Percentiles rank a stretch among this genome's conserved stretches.
Evolutionary conservation across 2,113 vertebrate species (phyloP).

Genomic region (Poeciliopsis turrubarensis): DNA sequence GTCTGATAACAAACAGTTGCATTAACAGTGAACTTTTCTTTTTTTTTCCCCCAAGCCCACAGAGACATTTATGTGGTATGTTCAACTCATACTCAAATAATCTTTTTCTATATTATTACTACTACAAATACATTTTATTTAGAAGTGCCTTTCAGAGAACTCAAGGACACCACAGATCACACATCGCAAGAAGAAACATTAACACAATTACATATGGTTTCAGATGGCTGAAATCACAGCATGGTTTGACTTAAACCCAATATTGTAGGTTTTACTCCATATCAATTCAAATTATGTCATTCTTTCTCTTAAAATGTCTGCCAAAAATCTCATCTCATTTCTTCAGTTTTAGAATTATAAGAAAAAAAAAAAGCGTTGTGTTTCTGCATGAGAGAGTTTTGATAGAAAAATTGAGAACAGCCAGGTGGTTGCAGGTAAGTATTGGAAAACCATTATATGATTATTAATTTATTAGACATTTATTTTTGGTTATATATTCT

Average conservation of each 20-base stretch:
- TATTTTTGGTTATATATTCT: not conserved
- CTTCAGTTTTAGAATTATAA: not conserved
- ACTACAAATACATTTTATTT: too few species aligned
- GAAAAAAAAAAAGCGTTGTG: not conserved
- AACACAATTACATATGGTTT: not conserved
- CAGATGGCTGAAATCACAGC: not conserved
- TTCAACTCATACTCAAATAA: not conserved
- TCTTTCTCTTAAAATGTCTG: not conserved
- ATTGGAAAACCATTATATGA: not conserved
- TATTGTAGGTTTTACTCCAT: too few species aligned
- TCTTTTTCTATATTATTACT: conserved; percentile 4
- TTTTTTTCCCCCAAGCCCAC: not conserved
- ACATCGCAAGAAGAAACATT: too few species aligned
- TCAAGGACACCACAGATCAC: too few species aligned
- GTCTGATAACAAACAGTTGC: conserved; percentile 12
- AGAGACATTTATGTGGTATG: not conserved
- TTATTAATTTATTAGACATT: not conserved
- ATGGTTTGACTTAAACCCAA: not conserved
- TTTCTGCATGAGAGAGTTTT: not conserved
- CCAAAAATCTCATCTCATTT: not conserved
- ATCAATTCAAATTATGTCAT: not conserved
- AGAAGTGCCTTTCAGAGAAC: too few species aligned
- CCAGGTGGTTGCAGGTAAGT: not conserved
- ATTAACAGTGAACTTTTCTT: not conserved
- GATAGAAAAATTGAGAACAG: not conserved